phyloP scores from a whole-genome alignment of 2,113 vertebrate species.

The Callorhinus ursinus region DNA sequence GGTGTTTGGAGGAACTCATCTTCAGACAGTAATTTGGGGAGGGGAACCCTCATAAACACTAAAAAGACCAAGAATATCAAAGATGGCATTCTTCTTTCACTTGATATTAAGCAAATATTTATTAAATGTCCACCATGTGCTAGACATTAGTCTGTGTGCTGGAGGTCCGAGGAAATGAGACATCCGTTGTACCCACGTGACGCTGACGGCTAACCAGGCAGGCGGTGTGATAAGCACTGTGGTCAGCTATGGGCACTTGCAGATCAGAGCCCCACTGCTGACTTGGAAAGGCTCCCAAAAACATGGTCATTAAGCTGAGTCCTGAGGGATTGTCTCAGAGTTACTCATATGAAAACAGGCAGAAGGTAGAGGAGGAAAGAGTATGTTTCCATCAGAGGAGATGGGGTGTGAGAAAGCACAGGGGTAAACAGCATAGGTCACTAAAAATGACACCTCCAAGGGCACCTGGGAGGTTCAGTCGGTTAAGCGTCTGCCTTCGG shows the following conservation, averaged over 20 bases:
- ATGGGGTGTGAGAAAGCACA: not conserved
- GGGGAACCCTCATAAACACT: slow-evolving; percentile 56
- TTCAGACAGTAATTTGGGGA: slow-evolving; percentile 64
- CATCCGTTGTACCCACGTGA: not conserved
- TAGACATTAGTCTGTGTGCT: not conserved
- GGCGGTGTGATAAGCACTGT: not conserved
- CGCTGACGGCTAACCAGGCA: not conserved
- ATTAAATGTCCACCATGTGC: slow-evolving; percentile 57
- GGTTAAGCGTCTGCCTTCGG: too few species aligned
- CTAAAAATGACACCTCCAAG: not conserved
- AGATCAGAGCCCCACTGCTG: not conserved
- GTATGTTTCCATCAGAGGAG: not conserved
- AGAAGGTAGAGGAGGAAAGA: not conserved
- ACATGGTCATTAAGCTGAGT: not conserved
- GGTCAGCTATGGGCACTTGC: not conserved
- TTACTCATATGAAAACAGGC: not conserved
- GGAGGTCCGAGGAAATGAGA: not conserved
- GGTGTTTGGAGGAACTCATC: slow-evolving; percentile 67
- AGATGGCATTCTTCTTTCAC: slow-evolving; percentile 78
- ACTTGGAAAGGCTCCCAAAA: not conserved
- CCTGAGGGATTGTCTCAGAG: not conserved
- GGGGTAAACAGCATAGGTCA: not conserved
- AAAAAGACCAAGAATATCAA: slow-evolving; percentile 73
- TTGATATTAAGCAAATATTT: slow-evolving; percentile 77
- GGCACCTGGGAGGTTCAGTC: too few species aligned